These are phyloP conservation scores for Athripsodes cinereus DNA, from an alignment of 2,888 invertebrate species.

Conservation along the genomic window DNA sequence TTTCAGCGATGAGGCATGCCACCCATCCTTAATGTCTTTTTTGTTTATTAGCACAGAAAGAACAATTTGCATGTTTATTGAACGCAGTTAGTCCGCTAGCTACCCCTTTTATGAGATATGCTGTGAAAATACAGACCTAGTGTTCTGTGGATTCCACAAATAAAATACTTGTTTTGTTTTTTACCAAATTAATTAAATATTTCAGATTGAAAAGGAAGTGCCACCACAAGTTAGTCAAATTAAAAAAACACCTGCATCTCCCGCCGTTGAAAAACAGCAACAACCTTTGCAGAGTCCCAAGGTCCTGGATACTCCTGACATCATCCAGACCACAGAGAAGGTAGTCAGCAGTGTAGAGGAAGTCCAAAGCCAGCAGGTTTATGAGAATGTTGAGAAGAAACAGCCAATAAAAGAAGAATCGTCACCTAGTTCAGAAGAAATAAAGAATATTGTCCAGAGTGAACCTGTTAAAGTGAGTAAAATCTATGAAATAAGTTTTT, in stretches of 20 bases:
- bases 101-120: too few relatives aligned
- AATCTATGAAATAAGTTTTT: not conserved
- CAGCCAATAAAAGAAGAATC: constrained; percentile 17
- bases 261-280: not conserved
- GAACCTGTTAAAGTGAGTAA: constrained; percentile 18
- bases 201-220: not conserved
- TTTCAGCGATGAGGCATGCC: too few relatives aligned
- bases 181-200: not conserved
- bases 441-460: constrained; percentile 19
- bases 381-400: constrained; percentile 9
- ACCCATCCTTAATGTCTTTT: too few relatives aligned
- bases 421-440: constrained; percentile 18
- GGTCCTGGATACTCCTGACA: constrained; percentile 24
- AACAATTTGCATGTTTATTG: too few relatives aligned
- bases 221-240: not conserved
- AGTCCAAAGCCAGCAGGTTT: not conserved
- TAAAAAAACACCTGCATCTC: not conserved
- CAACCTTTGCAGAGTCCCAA: constrained; percentile 4
- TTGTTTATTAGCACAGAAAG: too few relatives aligned
- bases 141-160: too few relatives aligned
- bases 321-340: constrained; percentile 24
- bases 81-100: too few relatives aligned
- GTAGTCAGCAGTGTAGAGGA: constrained; percentile 15
- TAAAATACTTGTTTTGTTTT: too few relatives aligned
- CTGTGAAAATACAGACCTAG: too few relatives aligned